These are phyloP conservation scores for Podargus strigoides DNA, from an alignment of 2,797 vertebrate genomes.

Conservation along the genomic window DNA sequence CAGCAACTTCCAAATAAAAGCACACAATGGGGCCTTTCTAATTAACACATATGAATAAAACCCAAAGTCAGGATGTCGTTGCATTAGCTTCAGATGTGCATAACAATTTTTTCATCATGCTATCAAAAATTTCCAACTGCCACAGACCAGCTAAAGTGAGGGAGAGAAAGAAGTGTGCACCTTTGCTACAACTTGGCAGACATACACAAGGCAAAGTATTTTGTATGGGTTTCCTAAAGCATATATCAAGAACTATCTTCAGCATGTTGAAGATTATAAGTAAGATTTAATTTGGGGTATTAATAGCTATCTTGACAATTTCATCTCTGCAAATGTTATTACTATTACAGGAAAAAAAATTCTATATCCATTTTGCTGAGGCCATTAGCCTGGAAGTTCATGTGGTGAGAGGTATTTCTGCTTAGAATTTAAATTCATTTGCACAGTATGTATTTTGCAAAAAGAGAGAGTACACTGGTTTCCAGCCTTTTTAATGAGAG, in stretches of 20 bases:
- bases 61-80: not conserved
- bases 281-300: constrained; percentile 42
- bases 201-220: not conserved
- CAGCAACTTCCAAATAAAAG: not conserved
- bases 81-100: not conserved
- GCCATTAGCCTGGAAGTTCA: not conserved
- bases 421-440: constrained; percentile 51
- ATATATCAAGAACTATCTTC: not conserved
- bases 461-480: not conserved
- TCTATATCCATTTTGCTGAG: not conserved
- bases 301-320: constrained; percentile 42
- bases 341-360: not conserved
- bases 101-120: not conserved
- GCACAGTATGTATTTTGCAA: not conserved
- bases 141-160: not conserved
- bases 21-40: not conserved
- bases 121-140: not conserved
- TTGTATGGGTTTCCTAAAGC: not conserved
- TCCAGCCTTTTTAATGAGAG: constrained; percentile 1
- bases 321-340: constrained; percentile 57
- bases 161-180: not conserved
- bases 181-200: not conserved
- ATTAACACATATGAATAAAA: not conserved
- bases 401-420: not conserved
- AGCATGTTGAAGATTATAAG: not conserved